A percentile compares a stretch with the other conserved stretches of the same genome.
These are phyloP conservation scores for Diorhabda sublineata DNA, from an alignment of 1,140 invertebrate genomes.

Conservation along the genomic window DNA sequence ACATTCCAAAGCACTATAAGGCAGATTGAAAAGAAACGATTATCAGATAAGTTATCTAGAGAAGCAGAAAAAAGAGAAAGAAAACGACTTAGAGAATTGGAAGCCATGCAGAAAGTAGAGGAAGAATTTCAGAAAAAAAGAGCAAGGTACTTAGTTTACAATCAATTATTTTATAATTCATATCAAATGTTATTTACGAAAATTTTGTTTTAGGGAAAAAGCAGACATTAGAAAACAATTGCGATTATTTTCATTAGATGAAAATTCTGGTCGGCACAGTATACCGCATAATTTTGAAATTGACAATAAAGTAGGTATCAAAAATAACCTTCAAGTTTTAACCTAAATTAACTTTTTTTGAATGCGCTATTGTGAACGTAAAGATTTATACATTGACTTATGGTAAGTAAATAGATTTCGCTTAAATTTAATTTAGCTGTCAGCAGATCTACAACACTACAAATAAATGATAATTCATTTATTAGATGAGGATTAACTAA, in stretches of 20 bases:
- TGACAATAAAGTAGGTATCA: constrained; percentile 31
- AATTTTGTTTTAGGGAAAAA: constrained; percentile 59
- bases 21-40: constrained; percentile 66
- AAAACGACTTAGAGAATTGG: constrained; percentile 67
- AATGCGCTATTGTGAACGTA: too few species aligned
- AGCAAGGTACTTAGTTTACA: constrained; percentile 33
- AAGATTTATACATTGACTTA: too few species aligned
- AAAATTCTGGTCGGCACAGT: constrained; percentile 47
- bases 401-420: too few species aligned
- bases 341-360: too few species aligned
- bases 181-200: constrained; percentile 1
- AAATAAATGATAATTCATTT: too few species aligned
- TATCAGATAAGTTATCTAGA: constrained; percentile 69
- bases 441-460: too few species aligned
- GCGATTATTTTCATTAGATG: constrained; percentile 59
- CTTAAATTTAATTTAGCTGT: too few species aligned
- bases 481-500: too few species aligned
- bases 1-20: constrained; percentile 78
- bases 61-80: constrained; percentile 74
- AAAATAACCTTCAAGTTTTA: too few species aligned
- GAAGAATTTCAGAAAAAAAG: constrained; percentile 46
- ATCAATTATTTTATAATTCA: background rate
- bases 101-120: constrained; percentile 64
- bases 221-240: constrained; percentile 70
- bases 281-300: constrained; percentile 35